phyloP scores from a whole-genome alignment of 2,888 invertebrate genomes.

The Cheilosia scutellata region DNA sequence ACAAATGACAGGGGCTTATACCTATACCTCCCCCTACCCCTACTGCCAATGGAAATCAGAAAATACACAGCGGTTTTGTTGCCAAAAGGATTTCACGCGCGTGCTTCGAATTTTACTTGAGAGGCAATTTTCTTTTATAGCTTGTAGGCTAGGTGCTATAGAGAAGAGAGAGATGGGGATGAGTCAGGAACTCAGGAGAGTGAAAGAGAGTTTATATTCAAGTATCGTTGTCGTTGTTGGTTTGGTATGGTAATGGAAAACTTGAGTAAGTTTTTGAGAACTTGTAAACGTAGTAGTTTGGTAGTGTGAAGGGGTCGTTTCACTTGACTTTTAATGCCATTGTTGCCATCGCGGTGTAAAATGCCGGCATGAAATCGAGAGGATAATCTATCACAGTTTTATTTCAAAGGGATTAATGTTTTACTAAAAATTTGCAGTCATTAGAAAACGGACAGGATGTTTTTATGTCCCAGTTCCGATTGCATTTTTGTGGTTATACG shows the following conservation, averaged over 20 bases:
- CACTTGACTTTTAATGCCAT: slow-evolving; percentile 19
- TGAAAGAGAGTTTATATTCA: slow-evolving; percentile 17
- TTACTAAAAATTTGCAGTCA: no score
- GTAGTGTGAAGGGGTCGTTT: slow-evolving; percentile 23
- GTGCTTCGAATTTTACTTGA: slow-evolving; percentile 73
- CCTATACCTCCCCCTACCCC: slow-evolving; percentile 26
- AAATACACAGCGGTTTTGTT: slow-evolving; percentile 66
- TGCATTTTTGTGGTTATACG: no score
- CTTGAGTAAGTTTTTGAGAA: slow-evolving; percentile 51
- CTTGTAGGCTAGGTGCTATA: slow-evolving; percentile 4
- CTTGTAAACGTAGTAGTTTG: slow-evolving; percentile 33
- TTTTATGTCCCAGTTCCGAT: no score
- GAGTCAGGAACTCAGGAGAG: not conserved
- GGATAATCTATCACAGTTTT: not conserved
- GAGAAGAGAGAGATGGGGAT: slow-evolving; percentile 1
- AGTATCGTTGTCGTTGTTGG: slow-evolving; percentile 5
- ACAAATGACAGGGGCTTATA: slow-evolving; percentile 38
- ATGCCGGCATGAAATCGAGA: not conserved
- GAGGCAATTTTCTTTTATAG: slow-evolving; percentile 63
- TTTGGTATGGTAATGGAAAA: slow-evolving; percentile 8
- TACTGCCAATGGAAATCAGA: slow-evolving; percentile 56
- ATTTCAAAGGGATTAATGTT: no score
- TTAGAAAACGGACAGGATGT: no score
- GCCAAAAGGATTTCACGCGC: slow-evolving; percentile 66
- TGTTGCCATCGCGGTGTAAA: slow-evolving; percentile 27